Evolutionary conservation across 2,797 vertebrate genomes (phyloP).

Genomic region (Mormyrus hasselquistii): DNA sequence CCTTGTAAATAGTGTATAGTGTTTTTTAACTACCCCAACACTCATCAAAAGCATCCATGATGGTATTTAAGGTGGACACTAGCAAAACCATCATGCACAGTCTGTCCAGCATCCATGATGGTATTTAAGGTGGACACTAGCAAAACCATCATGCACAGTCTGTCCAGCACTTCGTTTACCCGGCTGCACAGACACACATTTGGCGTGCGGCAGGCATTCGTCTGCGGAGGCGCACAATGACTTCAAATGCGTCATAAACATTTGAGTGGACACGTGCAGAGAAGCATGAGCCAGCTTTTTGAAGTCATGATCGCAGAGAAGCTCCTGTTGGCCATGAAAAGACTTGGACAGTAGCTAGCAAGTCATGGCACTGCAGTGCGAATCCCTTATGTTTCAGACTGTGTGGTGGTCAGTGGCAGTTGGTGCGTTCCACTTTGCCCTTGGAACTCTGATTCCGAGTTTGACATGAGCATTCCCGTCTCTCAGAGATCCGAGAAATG

Average conservation of each 20-base stretch:
- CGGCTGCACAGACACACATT: not conserved
- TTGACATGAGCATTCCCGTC: too few relatives aligned
- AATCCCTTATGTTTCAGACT: not conserved
- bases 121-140: not conserved
- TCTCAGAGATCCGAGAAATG: too few relatives aligned
- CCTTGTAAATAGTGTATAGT: not conserved
- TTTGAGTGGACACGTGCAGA: not conserved
- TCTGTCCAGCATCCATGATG: not conserved
- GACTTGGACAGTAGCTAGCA: not conserved
- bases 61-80: not conserved
- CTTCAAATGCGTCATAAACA: not conserved
- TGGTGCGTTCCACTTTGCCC: too few relatives aligned
- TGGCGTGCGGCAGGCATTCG: not conserved
- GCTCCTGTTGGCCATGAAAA: not conserved
- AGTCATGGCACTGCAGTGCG: not conserved
- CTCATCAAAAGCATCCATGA: not conserved
- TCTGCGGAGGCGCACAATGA: too few relatives aligned
- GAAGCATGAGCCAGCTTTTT: not conserved
- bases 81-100: not conserved
- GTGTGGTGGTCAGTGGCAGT: not conserved
- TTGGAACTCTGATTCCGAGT: too few relatives aligned
- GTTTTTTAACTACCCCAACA: not conserved
- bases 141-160: not conserved
- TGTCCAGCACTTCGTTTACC: not conserved
- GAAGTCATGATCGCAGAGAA: not conserved